These are phyloP conservation scores for Sylvia borin DNA, from an alignment of 2,797 vertebrate species.

Conservation along the genomic window DNA sequence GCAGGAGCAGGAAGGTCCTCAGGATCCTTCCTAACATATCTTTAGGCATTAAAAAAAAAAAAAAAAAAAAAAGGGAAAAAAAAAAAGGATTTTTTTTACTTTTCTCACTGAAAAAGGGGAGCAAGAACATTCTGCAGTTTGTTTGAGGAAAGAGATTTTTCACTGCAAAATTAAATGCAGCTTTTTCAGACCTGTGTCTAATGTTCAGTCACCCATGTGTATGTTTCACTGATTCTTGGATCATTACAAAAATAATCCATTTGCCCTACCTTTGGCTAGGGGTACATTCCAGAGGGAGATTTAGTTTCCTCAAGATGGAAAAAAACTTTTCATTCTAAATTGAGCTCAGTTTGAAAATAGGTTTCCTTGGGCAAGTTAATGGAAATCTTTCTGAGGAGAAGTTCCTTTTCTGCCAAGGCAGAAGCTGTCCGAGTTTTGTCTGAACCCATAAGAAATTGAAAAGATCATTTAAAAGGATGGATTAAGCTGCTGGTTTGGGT, in stretches of 20 bases:
- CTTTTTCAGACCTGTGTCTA: not conserved
- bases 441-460: not conserved
- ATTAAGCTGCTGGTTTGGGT: not conserved
- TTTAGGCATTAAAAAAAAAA: not conserved
- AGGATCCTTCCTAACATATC: not conserved
- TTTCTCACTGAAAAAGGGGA: not conserved
- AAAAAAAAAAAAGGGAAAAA: not conserved
- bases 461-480: not conserved
- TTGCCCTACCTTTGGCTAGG: not conserved
- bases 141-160: not conserved
- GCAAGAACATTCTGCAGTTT: not conserved
- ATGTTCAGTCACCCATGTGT: not conserved
- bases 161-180: not conserved
- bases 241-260: not conserved
- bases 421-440: not conserved
- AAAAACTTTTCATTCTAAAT: not conserved
- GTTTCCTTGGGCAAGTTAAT: not conserved
- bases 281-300: not conserved
- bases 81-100: rapidly evolving
- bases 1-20: not conserved
- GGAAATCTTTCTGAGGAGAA: constrained; percentile 19
- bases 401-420: not conserved
- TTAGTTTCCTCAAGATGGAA: not conserved
- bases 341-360: not conserved
- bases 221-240: not conserved